Evolutionary conservation across 2,113 vertebrate genomes (phyloP).

Genomic region (Triplophysa rosa): DNA sequence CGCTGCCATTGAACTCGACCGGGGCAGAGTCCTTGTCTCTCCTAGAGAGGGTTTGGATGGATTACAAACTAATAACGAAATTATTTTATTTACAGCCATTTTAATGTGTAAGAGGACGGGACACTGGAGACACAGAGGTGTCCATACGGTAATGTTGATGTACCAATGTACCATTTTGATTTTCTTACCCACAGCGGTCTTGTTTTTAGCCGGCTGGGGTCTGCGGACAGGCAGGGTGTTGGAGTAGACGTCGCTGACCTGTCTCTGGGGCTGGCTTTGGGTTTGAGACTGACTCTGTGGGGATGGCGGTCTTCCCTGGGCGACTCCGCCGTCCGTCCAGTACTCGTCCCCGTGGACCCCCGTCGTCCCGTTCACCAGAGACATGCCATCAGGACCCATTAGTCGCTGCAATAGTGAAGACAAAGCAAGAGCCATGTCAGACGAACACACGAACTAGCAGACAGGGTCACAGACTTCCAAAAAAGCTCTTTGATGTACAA

Average conservation of each 20-base stretch:
- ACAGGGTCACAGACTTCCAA: constrained; percentile 1
- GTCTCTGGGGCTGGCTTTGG: constrained; percentile 82
- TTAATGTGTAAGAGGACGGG: no score
- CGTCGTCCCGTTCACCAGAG: constrained; percentile 89
- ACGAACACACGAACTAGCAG: not conserved
- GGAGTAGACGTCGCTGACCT: constrained; percentile 96
- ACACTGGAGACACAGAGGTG: no score
- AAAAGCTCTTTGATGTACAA: constrained; percentile 24
- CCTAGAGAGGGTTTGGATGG: constrained; percentile 68
- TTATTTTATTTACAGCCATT: no score
- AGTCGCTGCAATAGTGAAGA: constrained; percentile 78
- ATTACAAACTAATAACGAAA: no score
- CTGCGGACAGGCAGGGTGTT: constrained; percentile 97
- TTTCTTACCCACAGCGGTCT: constrained; percentile 86
- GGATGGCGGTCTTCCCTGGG: constrained; percentile 86
- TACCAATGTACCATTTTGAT: not conserved
- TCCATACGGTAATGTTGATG: no score
- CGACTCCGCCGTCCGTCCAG: constrained; percentile 84
- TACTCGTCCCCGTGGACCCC: constrained; percentile 86
- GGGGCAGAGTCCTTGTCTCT: constrained; percentile 93
- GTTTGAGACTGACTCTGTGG: constrained; percentile 76
- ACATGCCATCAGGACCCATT: constrained; percentile 89
- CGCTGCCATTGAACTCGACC: constrained; percentile 97
- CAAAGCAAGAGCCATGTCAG: not conserved
- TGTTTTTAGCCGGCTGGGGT: constrained; percentile 90